These are phyloP conservation scores for Enoplosus armatus DNA, from an alignment of 2,797 vertebrate species.

Conservation along the genomic window DNA sequence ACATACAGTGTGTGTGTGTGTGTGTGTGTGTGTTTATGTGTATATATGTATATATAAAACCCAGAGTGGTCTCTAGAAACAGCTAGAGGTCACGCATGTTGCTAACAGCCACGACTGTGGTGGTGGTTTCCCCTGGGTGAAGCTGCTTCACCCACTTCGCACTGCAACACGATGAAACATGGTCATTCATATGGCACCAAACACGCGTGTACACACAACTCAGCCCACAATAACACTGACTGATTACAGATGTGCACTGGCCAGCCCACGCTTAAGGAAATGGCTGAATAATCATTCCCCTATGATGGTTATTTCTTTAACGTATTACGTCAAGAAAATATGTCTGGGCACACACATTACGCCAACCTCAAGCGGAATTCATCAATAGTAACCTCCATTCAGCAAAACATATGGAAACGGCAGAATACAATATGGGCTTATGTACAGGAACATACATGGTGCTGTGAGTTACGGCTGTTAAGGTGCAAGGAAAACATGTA, in stretches of 20 bases:
- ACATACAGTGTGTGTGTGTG: too few relatives aligned
- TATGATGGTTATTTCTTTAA: constrained; percentile 60
- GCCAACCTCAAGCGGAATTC: constrained; percentile 49
- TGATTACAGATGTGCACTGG: constrained; percentile 53
- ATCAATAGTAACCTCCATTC: constrained; percentile 53
- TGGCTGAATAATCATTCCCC: constrained; percentile 63
- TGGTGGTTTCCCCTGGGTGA: constrained; percentile 31
- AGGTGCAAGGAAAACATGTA: constrained; percentile 49
- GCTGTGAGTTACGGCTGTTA: constrained; percentile 45
- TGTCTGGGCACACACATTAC: constrained; percentile 37
- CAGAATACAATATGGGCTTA: constrained; percentile 50
- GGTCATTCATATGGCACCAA: constrained; percentile 46
- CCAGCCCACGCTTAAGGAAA: constrained; percentile 35
- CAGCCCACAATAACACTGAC: constrained; percentile 56
- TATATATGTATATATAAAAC: not conserved
- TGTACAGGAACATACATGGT: constrained; percentile 41
- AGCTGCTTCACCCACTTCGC: constrained; percentile 43
- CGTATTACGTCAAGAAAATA: constrained; percentile 54
- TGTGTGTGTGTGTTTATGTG: too few relatives aligned
- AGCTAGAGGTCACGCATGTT: constrained; percentile 21
- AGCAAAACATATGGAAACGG: constrained; percentile 38
- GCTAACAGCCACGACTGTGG: constrained; percentile 29
- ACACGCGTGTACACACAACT: constrained; percentile 42
- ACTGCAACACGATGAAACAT: constrained; percentile 50
- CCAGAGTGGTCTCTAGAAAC: constrained; percentile 29